phyloP scores from a whole-genome alignment of 2,113 vertebrate genomes.

The Silurus asotus region DNA sequence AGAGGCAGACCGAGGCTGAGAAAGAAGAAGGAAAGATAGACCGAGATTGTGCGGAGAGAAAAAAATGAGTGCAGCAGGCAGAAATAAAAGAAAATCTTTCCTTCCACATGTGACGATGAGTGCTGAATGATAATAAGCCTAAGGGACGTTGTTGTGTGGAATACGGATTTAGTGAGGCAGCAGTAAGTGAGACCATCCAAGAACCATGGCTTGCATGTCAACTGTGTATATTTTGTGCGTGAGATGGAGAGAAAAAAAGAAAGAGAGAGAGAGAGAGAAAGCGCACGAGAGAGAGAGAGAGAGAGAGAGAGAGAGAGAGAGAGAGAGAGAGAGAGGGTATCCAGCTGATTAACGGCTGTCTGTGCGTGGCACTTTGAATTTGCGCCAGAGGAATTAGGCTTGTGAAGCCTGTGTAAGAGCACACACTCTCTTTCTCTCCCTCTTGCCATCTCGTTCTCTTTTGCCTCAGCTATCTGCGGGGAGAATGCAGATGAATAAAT shows the following conservation, averaged over 20 bases:
- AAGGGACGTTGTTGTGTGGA: conserved; percentile 22
- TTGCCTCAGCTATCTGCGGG: conserved; percentile 51
- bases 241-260: conserved; percentile 36
- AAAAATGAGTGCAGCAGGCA: conserved; percentile 1
- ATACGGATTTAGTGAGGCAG: conserved; percentile 20
- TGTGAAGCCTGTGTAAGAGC: conserved; percentile 72
- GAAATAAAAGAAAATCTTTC: conserved; percentile 40
- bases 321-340: conserved; percentile 59
- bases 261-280: conserved; percentile 44
- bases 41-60: neutral
- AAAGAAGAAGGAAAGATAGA: neutral
- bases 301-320: neutral
- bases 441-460: conserved; percentile 64
- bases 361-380: conserved; percentile 75
- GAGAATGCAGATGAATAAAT: conserved; percentile 71
- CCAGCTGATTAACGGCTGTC: conserved; percentile 78
- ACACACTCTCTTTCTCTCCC: conserved; percentile 66
- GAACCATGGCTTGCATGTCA: conserved; percentile 31
- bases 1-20: conserved; percentile 59
- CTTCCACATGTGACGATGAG: conserved; percentile 26
- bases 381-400: conserved; percentile 80
- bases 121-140: conserved; percentile 34
- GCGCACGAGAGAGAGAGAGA: conserved; percentile 48
- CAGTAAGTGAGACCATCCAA: conserved; percentile 16
- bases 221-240: conserved; percentile 30